A percentile compares a stretch with the other conserved stretches of the same genome.
Evolutionary conservation across 2,113 vertebrate species (phyloP).

Genomic region (Pachycephala philippinensis): DNA sequence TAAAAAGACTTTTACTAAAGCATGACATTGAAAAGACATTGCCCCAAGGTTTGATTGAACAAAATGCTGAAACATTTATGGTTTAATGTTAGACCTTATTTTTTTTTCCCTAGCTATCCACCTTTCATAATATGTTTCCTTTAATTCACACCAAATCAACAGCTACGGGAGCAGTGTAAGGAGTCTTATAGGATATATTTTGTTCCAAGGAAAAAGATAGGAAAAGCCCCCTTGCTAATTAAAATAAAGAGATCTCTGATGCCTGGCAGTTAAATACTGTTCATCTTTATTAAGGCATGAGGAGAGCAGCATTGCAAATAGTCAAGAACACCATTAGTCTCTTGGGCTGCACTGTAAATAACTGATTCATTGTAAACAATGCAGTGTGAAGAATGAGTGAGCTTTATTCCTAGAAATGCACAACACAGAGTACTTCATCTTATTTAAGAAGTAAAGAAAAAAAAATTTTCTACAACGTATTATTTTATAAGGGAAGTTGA

Average conservation of each 20-base stretch:
- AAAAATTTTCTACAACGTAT: background rate
- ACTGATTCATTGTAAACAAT: background rate
- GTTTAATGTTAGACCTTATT: slow-evolving; percentile 13
- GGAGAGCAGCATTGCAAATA: background rate
- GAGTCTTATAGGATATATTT: slow-evolving; percentile 18
- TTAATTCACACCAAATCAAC: slow-evolving; percentile 36
- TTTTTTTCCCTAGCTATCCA: slow-evolving; percentile 1
- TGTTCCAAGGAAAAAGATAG: background rate
- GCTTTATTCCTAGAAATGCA: background rate
- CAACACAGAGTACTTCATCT: background rate
- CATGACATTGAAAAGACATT: slow-evolving; percentile 62
- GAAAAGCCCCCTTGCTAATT: background rate
- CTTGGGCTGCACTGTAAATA: background rate
- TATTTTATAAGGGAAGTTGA: background rate
- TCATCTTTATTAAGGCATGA: slow-evolving; percentile 20
- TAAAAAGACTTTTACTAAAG: slow-evolving; percentile 62
- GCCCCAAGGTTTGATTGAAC: slow-evolving; percentile 25
- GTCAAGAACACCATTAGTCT: background rate
- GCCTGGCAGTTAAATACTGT: background rate
- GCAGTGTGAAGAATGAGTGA: background rate
- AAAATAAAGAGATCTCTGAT: slow-evolving; percentile 12
- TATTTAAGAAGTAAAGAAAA: background rate
- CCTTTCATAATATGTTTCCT: slow-evolving; percentile 23
- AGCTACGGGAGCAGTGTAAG: background rate
- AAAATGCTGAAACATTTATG: slow-evolving; percentile 53